Evolutionary conservation across 2,888 invertebrate genomes (phyloP), one percentile per base, ranked within the genome.

Genomic region (Plagodis pulveraria): DNA sequence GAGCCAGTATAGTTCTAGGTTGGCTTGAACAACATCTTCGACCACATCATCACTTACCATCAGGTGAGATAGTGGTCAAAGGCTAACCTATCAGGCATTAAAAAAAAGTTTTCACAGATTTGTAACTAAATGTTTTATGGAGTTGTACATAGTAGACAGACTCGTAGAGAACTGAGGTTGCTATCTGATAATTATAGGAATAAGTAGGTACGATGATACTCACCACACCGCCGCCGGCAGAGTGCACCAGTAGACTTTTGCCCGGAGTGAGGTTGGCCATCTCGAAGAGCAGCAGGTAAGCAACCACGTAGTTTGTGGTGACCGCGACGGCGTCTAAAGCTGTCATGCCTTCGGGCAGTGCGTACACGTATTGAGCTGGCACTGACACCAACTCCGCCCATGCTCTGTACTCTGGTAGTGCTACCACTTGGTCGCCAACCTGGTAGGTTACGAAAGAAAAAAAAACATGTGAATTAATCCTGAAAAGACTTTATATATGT

Each of bases 171-270:
- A n/a, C n/a, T n/a, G n/a, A n/a, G n/a, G n/a, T n/a, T n/a, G n/a
- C n/a, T n/a, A n/a, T n/a, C n/a, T n/a, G n/a, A n/a, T n/a, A n/a
- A n/a, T n/a, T n/a, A n/a, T n/a, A n/a, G n/a, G n/a, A n/a, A n/a
- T n/a, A n/a, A n/a, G n/a, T n/a, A n/a, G n/a, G n/a, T 5, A 38
- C 2, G 0, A 6, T n/a, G 10, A 12, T 8, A 95, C 97, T 95
- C 89, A 96, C 97, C 94, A 98, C 97, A 62, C 97, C 97, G 62
- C 98, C 98, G 38, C 97, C 97, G 72, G 96, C 97, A 38, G 97
- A 97, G 83, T 98, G 97, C 10, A 97, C 94, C 60, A 98, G 93
- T 8, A 98, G 93, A 66, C 96, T 96, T 91, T 97, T 97, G 69
- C 97, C 97, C 38, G 95, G 94, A 10, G 95, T 93, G 49, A 97